phyloP scores from a whole-genome alignment of 2,113 vertebrate species.

The Seriola quinqueradiata region DNA sequence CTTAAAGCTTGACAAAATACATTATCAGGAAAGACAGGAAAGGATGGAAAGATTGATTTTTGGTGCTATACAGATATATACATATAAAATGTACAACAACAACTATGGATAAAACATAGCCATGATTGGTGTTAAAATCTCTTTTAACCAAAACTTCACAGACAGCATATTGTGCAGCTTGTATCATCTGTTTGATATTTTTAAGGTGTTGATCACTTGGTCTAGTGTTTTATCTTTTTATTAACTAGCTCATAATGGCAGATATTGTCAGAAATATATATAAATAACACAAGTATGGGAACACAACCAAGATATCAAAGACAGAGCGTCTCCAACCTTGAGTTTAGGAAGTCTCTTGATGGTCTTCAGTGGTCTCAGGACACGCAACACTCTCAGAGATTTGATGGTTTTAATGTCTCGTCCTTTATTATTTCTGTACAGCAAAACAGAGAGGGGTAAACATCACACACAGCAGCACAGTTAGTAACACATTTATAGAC shows the following conservation, averaged over 20 bases:
- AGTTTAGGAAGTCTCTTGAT: constrained; percentile 99
- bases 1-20: neutral
- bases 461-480: neutral
- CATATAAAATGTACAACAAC: neutral
- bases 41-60: neutral
- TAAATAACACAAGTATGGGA: neutral
- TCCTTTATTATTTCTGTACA: constrained; percentile 94
- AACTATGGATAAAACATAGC: neutral
- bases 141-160: neutral
- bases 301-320: neutral
- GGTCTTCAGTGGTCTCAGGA: constrained; percentile 96
- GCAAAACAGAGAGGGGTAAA: constrained; percentile 33
- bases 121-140: neutral
- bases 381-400: constrained; percentile 94
- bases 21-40: too few relatives aligned
- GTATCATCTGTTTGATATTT: neutral
- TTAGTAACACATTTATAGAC: neutral
- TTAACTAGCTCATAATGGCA: neutral
- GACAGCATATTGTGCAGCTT: neutral
- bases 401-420: constrained; percentile 99
- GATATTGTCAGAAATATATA: neutral
- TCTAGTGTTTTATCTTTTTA: neutral
- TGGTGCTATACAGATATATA: too few relatives aligned
- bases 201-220: neutral
- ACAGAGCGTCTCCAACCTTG: constrained; percentile 85